Conservation (phyloP, 2,888 invertebrate species). For the Gymnoscelis rufifasciata region DNA sequence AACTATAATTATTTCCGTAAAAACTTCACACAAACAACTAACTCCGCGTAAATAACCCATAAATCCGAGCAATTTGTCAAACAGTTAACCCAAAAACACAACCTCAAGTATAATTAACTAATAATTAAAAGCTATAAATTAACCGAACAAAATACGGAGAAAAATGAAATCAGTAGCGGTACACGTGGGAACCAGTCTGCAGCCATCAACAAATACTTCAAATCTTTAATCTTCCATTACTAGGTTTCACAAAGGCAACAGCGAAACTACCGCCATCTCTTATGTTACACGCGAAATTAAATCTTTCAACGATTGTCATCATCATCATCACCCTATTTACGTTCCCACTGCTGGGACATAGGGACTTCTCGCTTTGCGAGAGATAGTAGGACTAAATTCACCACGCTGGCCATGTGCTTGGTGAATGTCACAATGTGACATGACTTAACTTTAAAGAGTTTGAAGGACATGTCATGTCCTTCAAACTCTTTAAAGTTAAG, state of each 20-base stretch:
- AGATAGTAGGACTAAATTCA: too few relatives aligned
- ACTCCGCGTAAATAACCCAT: background rate
- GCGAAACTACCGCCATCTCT: background rate
- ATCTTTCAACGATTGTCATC: too few relatives aligned
- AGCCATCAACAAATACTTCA: constrained; percentile 25
- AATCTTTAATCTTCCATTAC: background rate
- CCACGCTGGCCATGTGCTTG: too few relatives aligned
- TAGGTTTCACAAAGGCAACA: constrained; percentile 3
- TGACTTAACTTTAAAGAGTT: too few relatives aligned
- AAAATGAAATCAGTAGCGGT: constrained; percentile 23
- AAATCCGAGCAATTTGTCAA: background rate
- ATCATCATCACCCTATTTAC: too few relatives aligned
- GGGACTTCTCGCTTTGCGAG: too few relatives aligned
- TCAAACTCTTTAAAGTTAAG: background rate
- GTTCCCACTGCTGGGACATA: too few relatives aligned
- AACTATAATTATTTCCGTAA: too few relatives aligned
- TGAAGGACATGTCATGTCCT: too few relatives aligned
- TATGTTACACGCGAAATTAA: background rate
- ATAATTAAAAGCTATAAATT: constrained; percentile 6
- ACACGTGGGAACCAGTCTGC: constrained; percentile 21
- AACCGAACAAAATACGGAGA: constrained; percentile 13
- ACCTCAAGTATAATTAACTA: constrained; percentile 6
- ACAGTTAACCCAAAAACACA: constrained; percentile 1
- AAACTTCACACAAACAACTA: too few relatives aligned
- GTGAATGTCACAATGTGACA: too few relatives aligned